Evolutionary conservation across 2,113 vertebrate species (phyloP).

Genomic region (Amphilophus citrinellus): DNA sequence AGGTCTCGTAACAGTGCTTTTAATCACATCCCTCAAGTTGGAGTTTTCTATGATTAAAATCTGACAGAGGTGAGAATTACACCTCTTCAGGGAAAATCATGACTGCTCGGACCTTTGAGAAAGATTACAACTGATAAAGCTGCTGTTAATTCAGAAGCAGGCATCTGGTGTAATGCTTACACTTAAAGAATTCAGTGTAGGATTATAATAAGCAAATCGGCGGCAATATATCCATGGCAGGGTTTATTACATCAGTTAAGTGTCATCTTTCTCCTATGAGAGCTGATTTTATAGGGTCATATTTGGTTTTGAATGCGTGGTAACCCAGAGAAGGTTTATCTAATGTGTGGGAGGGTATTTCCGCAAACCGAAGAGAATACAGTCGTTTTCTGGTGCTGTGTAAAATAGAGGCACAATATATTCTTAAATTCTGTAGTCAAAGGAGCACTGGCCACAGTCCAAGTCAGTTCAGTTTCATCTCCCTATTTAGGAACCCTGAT

Average conservation of each 20-base stretch:
- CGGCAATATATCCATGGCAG: conserved; percentile 32
- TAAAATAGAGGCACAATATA: conserved; percentile 39
- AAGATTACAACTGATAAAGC: conserved; percentile 32
- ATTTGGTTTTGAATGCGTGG: conserved; percentile 24
- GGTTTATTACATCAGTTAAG: conserved; percentile 28
- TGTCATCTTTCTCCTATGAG: conserved; percentile 3
- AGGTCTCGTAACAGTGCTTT: conserved; percentile 49
- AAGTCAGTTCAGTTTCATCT: conserved; percentile 59
- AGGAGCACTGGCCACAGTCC: conserved; percentile 42
- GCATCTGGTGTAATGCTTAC: background rate
- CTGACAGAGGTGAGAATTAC: conserved; percentile 52
- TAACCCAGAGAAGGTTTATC: conserved; percentile 43
- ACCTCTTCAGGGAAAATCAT: conserved; percentile 25
- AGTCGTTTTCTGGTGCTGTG: conserved; percentile 14
- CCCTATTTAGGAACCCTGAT: conserved; percentile 51
- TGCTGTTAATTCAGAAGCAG: conserved; percentile 31
- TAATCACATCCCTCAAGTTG: conserved; percentile 66
- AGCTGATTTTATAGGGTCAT: conserved; percentile 42
- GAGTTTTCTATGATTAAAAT: conserved; percentile 69
- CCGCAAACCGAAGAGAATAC: conserved; percentile 12
- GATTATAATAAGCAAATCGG: conserved; percentile 32
- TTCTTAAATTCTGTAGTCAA: conserved; percentile 26
- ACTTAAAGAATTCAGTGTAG: conserved; percentile 39
- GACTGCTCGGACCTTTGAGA: conserved; percentile 20
- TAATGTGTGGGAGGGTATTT: conserved; percentile 17